Evolutionary conservation across 2,888 invertebrate genomes (phyloP).

Genomic region (Phaonia tiefii): DNA sequence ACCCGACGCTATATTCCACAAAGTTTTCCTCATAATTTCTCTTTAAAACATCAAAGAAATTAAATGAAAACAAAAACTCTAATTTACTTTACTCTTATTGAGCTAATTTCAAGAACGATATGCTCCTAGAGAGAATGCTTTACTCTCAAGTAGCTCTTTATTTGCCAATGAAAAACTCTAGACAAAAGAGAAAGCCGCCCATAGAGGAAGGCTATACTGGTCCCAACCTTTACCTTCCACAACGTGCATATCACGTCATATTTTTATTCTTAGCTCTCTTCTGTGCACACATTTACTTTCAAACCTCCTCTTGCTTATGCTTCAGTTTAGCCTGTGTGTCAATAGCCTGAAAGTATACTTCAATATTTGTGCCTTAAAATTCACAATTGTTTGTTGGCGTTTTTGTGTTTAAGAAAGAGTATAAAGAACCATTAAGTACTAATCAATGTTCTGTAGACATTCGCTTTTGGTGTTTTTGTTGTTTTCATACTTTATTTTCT

Average conservation of each 20-base stretch:
- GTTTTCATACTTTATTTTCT: constrained; percentile 6
- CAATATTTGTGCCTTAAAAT: constrained; percentile 14
- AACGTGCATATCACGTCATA: too few species aligned
- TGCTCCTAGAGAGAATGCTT: constrained; percentile 5
- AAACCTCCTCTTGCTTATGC: background rate
- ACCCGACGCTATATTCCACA: background rate
- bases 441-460: constrained; percentile 28
- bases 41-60: background rate
- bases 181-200: constrained; percentile 2
- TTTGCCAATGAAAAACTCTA: background rate
- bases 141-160: background rate
- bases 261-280: background rate
- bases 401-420: background rate
- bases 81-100: too few species aligned
- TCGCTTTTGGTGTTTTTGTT: background rate
- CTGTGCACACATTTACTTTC: background rate
- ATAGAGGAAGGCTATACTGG: background rate
- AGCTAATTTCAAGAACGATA: too few species aligned
- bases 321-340: background rate
- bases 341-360: constrained; percentile 61
- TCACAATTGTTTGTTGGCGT: too few species aligned
- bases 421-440: constrained; percentile 19
- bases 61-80: background rate
- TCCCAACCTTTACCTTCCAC: background rate
- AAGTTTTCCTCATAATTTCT: constrained; percentile 1